Percentiles rank a stretch among this genome's conserved stretches.
These are phyloP conservation scores for Plestiodon gilberti DNA, from an alignment of 2,113 vertebrate genomes.

Conservation along the genomic window DNA sequence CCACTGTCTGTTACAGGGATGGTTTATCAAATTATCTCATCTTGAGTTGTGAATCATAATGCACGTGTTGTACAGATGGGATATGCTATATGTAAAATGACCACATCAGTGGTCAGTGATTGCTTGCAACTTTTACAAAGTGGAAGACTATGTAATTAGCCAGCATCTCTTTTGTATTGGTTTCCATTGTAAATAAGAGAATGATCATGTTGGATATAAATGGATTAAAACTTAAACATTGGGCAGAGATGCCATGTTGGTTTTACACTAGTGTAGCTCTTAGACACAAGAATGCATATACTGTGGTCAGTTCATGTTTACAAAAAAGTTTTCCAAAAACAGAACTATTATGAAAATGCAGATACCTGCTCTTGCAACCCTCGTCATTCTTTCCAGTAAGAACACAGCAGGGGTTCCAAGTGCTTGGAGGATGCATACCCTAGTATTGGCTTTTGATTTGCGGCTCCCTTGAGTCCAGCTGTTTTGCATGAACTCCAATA, in stretches of 20 bases:
- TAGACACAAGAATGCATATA: not conserved
- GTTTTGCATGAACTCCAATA: no score
- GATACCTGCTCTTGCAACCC: no score
- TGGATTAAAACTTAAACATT: not conserved
- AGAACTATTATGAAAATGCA: not conserved
- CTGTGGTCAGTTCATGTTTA: not conserved
- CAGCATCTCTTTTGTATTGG: not conserved
- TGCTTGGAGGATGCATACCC: no score
- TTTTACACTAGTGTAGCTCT: not conserved
- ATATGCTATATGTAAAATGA: not conserved
- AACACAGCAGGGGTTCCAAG: no score
- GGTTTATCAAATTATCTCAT: not conserved
- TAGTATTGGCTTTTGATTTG: no score
- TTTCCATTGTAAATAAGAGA: not conserved
- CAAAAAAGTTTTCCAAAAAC: not conserved
- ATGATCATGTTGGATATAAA: not conserved
- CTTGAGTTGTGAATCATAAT: not conserved
- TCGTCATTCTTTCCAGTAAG: no score
- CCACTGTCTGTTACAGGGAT: not conserved
- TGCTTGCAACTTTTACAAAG: constrained; percentile 14
- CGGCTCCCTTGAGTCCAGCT: no score
- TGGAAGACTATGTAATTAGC: not conserved
- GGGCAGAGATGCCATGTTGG: not conserved
- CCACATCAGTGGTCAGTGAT: not conserved
- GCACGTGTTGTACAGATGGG: not conserved